A percentile compares a stretch with the other conserved stretches of the same genome.
These are phyloP conservation scores for Megalopta genalis DNA, from an alignment of 1,140 invertebrate species.

Conservation along the genomic window DNA sequence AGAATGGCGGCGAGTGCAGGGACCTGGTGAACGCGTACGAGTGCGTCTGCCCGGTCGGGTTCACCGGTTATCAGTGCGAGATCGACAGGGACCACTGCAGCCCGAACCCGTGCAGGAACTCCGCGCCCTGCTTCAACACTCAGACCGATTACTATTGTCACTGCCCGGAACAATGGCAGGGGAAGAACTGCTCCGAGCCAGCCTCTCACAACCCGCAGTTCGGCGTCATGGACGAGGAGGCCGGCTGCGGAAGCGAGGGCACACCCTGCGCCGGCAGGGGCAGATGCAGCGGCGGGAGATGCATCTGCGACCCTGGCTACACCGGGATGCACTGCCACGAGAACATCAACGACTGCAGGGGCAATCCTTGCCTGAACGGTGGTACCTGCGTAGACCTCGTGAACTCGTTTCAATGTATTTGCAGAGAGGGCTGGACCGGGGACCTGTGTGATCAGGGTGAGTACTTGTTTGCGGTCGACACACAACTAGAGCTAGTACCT, in stretches of 20 bases:
- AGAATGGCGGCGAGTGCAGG: conserved; percentile 91
- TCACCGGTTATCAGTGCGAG: conserved; percentile 89
- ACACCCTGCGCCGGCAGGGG: conserved; percentile 89
- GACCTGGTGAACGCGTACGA: conserved; percentile 89
- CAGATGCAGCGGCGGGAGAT: conserved; percentile 86
- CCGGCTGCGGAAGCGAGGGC: conserved; percentile 77
- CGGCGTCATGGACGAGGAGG: conserved; percentile 71
- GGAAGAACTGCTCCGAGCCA: conserved; percentile 92
- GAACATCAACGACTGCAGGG: conserved; percentile 87
- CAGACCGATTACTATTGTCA: conserved; percentile 94
- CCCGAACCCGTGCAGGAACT: conserved; percentile 90
- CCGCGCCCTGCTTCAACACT: conserved; percentile 90
- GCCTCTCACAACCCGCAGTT: conserved; percentile 83
- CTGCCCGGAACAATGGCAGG: conserved; percentile 91
- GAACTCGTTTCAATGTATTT: conserved; percentile 90
- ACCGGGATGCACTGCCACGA: conserved; percentile 88
- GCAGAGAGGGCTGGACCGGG: conserved; percentile 85
- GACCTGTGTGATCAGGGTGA: conserved; percentile 84
- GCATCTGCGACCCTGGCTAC: conserved; percentile 89
- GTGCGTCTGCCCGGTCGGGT: conserved; percentile 92
- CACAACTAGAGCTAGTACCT: no score
- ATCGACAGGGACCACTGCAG: conserved; percentile 91
- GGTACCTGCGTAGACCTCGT: conserved; percentile 88
- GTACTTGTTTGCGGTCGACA: background rate
- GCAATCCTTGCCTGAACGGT: conserved; percentile 87